phyloP scores from a whole-genome alignment of 2,797 vertebrate genomes.

The Acrossocheilus fasciatus region DNA sequence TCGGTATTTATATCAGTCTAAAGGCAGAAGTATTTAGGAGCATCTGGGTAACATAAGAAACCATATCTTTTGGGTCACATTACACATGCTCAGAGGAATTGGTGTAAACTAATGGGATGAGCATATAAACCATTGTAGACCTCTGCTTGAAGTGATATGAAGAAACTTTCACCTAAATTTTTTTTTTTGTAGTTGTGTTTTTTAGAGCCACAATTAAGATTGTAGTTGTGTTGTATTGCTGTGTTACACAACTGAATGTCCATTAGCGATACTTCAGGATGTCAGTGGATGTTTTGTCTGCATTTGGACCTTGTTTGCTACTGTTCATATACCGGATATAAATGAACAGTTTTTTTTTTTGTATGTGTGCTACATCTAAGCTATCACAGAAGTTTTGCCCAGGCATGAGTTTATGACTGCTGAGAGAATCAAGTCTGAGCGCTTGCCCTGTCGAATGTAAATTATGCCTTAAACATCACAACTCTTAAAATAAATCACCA shows the following conservation, averaged over 20 bases:
- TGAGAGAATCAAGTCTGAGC: conserved; percentile 45
- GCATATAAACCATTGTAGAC: conserved; percentile 26
- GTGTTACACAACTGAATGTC: not conserved
- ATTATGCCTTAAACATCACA: conserved; percentile 50
- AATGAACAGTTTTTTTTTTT: conserved; percentile 12
- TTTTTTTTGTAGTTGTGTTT: not conserved
- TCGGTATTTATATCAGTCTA: conserved; percentile 43
- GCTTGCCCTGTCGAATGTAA: conserved; percentile 50
- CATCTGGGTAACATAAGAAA: conserved; percentile 23
- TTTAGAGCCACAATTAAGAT: not conserved
- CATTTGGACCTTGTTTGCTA: not conserved
- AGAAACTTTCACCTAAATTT: not conserved
- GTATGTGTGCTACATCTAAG: conserved; percentile 19
- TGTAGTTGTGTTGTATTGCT: not conserved
- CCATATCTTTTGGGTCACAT: conserved; percentile 24
- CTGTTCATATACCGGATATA: conserved; percentile 22
- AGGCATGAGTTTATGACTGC: conserved; percentile 32
- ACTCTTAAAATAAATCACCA: conserved; percentile 34
- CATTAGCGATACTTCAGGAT: not conserved
- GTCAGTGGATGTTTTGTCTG: not conserved
- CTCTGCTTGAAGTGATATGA: conserved; percentile 19
- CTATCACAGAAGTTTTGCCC: conserved; percentile 48
- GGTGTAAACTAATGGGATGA: conserved; percentile 16
- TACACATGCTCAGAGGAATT: conserved; percentile 29
- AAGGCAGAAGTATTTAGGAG: conserved; percentile 27